Percentiles rank a stretch among this genome's conserved stretches.
These are phyloP conservation scores for Aphelenchoides besseyi DNA, from an alignment of 1,140 invertebrate genomes.

Conservation along the genomic window DNA sequence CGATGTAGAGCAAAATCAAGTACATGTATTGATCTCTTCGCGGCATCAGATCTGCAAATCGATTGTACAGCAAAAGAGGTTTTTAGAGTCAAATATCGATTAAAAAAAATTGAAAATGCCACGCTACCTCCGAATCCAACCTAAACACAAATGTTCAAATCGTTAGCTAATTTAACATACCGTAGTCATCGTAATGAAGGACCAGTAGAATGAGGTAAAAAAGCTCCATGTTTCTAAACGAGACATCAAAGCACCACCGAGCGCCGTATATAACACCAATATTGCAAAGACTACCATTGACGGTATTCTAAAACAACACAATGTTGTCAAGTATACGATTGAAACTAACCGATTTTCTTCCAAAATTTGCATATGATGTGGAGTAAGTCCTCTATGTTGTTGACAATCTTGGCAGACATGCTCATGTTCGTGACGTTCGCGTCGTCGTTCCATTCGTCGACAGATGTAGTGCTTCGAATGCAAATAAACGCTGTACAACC, in stretches of 20 bases:
- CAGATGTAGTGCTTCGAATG: constrained; percentile 47
- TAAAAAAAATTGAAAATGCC: background rate
- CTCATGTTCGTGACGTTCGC: constrained; percentile 43
- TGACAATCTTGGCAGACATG: constrained; percentile 57
- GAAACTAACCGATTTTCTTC: constrained; percentile 50
- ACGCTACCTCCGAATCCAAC: constrained; percentile 60
- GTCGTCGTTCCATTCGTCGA: constrained; percentile 21
- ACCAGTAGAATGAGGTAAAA: constrained; percentile 63
- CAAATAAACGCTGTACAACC: constrained; percentile 61
- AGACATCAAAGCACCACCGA: constrained; percentile 61
- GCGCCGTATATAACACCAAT: constrained; percentile 57
- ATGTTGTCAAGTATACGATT: constrained; percentile 9
- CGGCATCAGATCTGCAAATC: constrained; percentile 62
- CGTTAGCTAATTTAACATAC: constrained; percentile 23
- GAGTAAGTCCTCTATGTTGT: constrained; percentile 47
- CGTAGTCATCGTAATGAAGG: constrained; percentile 63
- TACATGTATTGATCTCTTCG: constrained; percentile 61
- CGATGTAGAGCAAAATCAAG: constrained; percentile 61
- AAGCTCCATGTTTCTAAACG: constrained; percentile 60
- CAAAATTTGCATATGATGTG: constrained; percentile 53
- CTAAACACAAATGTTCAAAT: constrained; percentile 33
- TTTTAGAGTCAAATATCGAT: background rate
- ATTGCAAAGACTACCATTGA: constrained; percentile 59
- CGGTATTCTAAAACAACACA: constrained; percentile 49
- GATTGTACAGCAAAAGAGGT: no score